phyloP scores from a whole-genome alignment of 2,888 invertebrate genomes.

The Meteorus colon region DNA sequence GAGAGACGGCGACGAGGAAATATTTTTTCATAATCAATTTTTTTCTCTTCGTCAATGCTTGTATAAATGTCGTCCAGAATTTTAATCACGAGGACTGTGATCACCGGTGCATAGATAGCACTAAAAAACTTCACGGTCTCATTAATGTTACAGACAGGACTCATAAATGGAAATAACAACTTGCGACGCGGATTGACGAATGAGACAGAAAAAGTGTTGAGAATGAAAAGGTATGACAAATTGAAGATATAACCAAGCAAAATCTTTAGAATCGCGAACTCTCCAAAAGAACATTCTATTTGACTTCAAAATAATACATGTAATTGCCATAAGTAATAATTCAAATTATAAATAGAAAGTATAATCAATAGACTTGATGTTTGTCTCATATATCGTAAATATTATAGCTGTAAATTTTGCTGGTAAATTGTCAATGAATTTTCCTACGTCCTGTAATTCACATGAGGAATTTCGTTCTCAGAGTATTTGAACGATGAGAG shows the following conservation, averaged over 20 bases:
- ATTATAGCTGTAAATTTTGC: neutral
- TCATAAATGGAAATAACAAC: neutral
- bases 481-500: constrained; percentile 4
- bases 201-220: neutral
- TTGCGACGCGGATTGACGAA: neutral
- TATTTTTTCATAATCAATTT: constrained; percentile 12
- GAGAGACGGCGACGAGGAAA: neutral
- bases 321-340: constrained; percentile 35
- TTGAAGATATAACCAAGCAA: neutral
- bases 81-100: constrained; percentile 30
- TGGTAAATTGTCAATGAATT: constrained; percentile 49
- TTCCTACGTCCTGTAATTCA: constrained; percentile 47
- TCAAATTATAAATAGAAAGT: constrained; percentile 55
- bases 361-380: constrained; percentile 50
- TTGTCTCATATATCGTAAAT: constrained; percentile 28
- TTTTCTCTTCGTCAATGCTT: constrained; percentile 46
- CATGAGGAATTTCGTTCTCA: constrained; percentile 51
- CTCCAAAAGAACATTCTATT: neutral
- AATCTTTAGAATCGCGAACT: neutral
- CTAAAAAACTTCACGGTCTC: constrained; percentile 9
- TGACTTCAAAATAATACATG: neutral
- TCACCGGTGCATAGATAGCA: constrained; percentile 4
- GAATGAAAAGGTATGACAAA: neutral
- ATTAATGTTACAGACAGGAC: neutral
- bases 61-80: constrained; percentile 37